phyloP scores from a whole-genome alignment of 1,140 invertebrate species.

The Lordiphosa collinella region DNA sequence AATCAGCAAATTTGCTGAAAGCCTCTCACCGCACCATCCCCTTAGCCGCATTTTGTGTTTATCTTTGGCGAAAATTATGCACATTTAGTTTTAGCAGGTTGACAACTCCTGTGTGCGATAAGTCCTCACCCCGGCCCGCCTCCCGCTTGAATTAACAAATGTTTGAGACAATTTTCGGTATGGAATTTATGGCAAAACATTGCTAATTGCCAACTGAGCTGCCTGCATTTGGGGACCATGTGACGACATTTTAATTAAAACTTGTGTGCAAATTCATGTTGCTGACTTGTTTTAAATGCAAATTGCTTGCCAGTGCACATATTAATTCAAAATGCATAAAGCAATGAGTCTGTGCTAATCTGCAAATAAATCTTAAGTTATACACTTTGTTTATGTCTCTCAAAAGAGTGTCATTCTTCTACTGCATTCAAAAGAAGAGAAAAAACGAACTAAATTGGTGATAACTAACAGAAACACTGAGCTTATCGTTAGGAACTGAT shows the following conservation, averaged over 20 bases:
- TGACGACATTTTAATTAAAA: conserved; percentile 75
- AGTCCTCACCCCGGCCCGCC: conserved; percentile 5
- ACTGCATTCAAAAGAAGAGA: no score
- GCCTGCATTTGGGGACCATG: conserved; percentile 36
- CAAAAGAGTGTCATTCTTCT: no score
- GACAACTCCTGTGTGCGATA: conserved; percentile 48
- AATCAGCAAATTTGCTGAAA: neutral
- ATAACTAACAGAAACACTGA: no score
- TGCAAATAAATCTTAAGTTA: no score
- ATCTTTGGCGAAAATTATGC: conserved; percentile 63
- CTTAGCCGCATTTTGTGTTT: conserved; percentile 28
- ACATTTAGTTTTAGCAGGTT: conserved; percentile 60
- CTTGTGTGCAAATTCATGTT: conserved; percentile 32
- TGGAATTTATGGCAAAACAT: conserved; percentile 63
- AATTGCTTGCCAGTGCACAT: conserved; percentile 28
- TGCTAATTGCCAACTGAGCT: conserved; percentile 18
- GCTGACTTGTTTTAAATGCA: conserved; percentile 30
- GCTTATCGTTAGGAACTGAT: no score
- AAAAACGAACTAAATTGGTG: no score
- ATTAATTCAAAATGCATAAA: conserved; percentile 14
- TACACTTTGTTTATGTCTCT: no score
- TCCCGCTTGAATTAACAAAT: conserved; percentile 39
- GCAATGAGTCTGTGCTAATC: no score
- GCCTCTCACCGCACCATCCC: neutral
- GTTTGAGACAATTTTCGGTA: conserved; percentile 39